Conservation (phyloP, 2,797 vertebrate species). For the Arctocebus calabarensis region DNA sequence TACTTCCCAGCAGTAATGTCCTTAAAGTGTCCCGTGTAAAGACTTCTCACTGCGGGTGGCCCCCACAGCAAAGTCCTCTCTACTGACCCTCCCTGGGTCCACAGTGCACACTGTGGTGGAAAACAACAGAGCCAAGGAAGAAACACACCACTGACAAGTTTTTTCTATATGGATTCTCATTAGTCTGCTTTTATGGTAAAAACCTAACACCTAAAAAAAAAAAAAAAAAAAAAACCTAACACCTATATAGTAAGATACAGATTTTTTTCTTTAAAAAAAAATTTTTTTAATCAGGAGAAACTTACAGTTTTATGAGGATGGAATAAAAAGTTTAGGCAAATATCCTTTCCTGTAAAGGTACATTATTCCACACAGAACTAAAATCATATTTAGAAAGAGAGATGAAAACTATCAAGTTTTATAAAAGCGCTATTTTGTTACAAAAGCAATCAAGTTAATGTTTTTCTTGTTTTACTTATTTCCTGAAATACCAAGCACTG, state of each 20-base stretch:
- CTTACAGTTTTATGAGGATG: neutral
- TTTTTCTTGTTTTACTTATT: neutral
- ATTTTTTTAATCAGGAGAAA: neutral
- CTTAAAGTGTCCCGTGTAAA: neutral
- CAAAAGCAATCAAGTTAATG: neutral
- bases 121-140: neutral
- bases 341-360: neutral
- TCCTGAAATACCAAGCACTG: neutral
- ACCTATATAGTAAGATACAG: neutral
- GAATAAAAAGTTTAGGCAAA: slow-evolving; percentile 23
- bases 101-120: neutral
- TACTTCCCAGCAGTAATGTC: neutral
- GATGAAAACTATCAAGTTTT: neutral
- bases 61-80: neutral
- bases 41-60: neutral
- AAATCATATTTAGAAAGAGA: neutral
- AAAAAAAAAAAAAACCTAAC: slow-evolving; percentile 29
- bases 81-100: neutral
- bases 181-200: neutral
- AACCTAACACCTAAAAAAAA: slow-evolving; percentile 18
- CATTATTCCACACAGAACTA: neutral
- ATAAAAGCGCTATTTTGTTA: neutral
- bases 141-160: neutral
- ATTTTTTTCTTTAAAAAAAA: neutral
- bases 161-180: neutral